Evolutionary conservation across 2,888 invertebrate genomes (phyloP), one percentile per base, ranked within the genome.

Genomic region (Carterocephalus palaemon): DNA sequence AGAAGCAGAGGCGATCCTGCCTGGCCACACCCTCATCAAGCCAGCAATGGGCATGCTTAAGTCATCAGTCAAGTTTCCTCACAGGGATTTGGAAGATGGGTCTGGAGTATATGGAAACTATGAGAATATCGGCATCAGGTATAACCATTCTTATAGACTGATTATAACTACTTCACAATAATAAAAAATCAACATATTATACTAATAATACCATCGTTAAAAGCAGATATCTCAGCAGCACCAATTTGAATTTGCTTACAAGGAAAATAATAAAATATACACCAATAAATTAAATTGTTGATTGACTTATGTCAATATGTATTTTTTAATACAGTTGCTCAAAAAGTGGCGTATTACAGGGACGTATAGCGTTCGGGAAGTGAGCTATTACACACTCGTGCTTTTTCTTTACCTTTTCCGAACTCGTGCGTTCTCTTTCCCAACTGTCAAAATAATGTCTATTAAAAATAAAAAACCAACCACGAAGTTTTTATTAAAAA

Each of bases 21-120:
- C 85, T 0, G 85, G 81, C 0, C 85, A 84, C 48, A 84, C 85
- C 0, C 66, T 85, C 1, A 42, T 83, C 5, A 68, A 70, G 13
- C 85, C 85, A 24, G 49, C 80, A 0, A 43, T 84, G 0, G 77
- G 77, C 2, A 82, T 82, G 81, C 56, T 85, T 3, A 85, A 81
- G 52, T 85, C 85, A 2, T 58, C 84, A 0, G 47, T 85, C 6
- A 82, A 82, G 39, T 85, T 78, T 19, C 85, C 85, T 0, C 84
- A 85, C 17, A 70, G 54, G 40, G 82, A 83, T 0, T 33, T 64
- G 16, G 78, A 67, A 0, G 60, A 66, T 3, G 78, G 73, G 0
- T 60, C 71, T 1, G 80, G 80, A 2, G 81, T 85, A 6, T 78
- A 83, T 32, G 85, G 85, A 0, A 74, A 80, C 42, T 9, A 58